Evolutionary conservation across 2,797 vertebrate genomes (phyloP), one percentile per base, ranked within the genome.

Genomic region (Adrianichthys oophorus): DNA sequence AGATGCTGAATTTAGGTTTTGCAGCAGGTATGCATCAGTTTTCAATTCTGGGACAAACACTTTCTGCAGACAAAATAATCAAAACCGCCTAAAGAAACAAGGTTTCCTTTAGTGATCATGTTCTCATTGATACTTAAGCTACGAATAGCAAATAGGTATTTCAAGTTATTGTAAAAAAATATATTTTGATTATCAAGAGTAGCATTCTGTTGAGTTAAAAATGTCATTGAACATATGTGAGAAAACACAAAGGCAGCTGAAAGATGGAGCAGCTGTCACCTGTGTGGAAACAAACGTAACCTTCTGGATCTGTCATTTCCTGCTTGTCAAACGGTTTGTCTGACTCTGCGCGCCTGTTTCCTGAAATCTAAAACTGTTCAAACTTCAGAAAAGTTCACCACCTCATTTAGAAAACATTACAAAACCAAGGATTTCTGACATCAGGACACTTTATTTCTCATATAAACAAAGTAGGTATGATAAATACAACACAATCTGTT

Each of bases 401-500:
- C 32, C 10, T 37, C 10, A 37, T 37, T 37, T 37, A 13, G 32
- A 37, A 37, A 37, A 12, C 1, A 12, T 41, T 15, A 18, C 14
- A 21, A 49, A 15, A 41, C 16, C 46, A 42, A 21, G 18, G 17
- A 43, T 44, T 24, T 21, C 19, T 40, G n/a, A 48, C 26, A 58
- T 15, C 13, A 37, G 8, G 15, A 59, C 42, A 50, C 15, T 69
- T 57, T 62, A 57, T 57, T 62, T n/a, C 19, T 46, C 37, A 52
- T 24, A 43, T 40, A 0, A 53, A 47, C 47, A 56, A 4, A 10
- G 4, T 46, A 54, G n/a, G 64, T 18, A 17, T 8, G 63, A 77
- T 74, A 77, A 85, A 83, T 74, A 70, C n/a, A 45, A 68, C 67
- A 64, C 47, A 80, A 52, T 24, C 40, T 56, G 12, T 37, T 37